Evolutionary conservation across 2,797 vertebrate species (phyloP).

Genomic region (Bryconaethiops microstoma): DNA sequence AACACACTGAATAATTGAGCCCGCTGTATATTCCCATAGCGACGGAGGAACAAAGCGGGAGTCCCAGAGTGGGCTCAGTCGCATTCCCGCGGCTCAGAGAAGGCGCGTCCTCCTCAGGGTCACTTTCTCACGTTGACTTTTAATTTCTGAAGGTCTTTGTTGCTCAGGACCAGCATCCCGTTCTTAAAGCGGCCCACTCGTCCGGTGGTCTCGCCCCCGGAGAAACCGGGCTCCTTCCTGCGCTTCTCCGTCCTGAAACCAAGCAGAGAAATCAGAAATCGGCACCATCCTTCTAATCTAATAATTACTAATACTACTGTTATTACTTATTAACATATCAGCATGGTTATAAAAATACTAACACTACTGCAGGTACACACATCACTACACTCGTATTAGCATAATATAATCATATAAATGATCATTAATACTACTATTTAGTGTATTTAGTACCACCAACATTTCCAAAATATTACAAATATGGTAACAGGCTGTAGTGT

Average conservation of each 20-base stretch:
- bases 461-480: too few relatives aligned
- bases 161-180: conserved; percentile 88
- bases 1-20: not conserved
- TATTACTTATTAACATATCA: too few relatives aligned
- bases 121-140: conserved; percentile 79
- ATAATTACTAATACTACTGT: not conserved
- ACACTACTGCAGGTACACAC: too few relatives aligned
- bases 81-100: not conserved
- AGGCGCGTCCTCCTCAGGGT: not conserved
- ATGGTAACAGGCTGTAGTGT: too few relatives aligned
- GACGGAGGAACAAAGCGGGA: not conserved
- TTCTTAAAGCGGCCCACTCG: conserved; percentile 93
- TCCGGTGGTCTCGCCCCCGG: conserved; percentile 76
- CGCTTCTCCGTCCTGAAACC: conserved; percentile 78
- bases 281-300: not conserved
- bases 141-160: conserved; percentile 87
- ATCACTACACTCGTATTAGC: too few relatives aligned
- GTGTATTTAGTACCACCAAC: too few relatives aligned
- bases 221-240: conserved; percentile 57
- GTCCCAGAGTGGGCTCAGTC: not conserved
- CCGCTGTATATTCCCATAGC: not conserved
- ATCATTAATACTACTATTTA: too few relatives aligned
- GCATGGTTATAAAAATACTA: too few relatives aligned
- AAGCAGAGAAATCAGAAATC: not conserved
- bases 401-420: too few relatives aligned